A percentile compares a stretch with the other conserved stretches of the same genome.
These are phyloP conservation scores for Heterodera schachtii DNA, from an alignment of 1,140 invertebrate species.

Conservation along the genomic window DNA sequence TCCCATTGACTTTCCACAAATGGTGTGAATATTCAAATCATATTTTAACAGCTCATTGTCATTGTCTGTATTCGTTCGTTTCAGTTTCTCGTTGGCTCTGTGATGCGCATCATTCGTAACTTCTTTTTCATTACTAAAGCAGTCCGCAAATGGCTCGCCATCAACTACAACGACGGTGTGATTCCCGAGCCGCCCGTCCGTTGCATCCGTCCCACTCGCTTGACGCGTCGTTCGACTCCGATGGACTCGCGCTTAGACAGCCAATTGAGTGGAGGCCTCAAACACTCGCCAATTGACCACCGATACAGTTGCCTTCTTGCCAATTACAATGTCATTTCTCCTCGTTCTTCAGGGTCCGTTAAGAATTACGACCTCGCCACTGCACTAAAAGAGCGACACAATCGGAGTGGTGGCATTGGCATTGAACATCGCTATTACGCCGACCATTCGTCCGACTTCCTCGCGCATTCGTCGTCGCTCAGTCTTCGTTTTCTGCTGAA, in stretches of 20 bases:
- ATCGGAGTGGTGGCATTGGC: not conserved
- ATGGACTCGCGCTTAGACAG: not conserved
- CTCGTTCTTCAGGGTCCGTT: not conserved
- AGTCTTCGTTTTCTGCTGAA: not conserved
- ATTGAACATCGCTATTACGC: constrained; percentile 4
- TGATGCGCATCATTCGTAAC: constrained; percentile 28
- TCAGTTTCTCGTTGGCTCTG: not conserved
- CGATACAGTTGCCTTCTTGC: not conserved
- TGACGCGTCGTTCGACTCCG: constrained; percentile 5
- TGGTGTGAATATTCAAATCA: not conserved
- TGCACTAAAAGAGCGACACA: constrained; percentile 3
- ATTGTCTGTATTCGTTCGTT: not conserved
- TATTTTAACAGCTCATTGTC: not conserved
- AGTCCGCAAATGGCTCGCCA: constrained; percentile 30
- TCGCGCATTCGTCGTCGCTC: constrained; percentile 2
- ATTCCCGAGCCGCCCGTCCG: constrained; percentile 32
- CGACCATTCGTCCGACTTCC: constrained; percentile 7
- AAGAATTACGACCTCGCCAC: constrained; percentile 14
- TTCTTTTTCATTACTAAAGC: constrained; percentile 25
- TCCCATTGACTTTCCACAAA: not conserved
- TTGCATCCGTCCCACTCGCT: not conserved
- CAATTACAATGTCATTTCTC: not conserved
- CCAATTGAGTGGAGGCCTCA: not conserved
- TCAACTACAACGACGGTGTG: constrained; percentile 34
- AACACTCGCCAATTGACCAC: constrained; percentile 8